Evolutionary conservation across 2,888 invertebrate genomes (phyloP), one percentile per base, ranked within the genome.

Genomic region (Griposia aprilina): DNA sequence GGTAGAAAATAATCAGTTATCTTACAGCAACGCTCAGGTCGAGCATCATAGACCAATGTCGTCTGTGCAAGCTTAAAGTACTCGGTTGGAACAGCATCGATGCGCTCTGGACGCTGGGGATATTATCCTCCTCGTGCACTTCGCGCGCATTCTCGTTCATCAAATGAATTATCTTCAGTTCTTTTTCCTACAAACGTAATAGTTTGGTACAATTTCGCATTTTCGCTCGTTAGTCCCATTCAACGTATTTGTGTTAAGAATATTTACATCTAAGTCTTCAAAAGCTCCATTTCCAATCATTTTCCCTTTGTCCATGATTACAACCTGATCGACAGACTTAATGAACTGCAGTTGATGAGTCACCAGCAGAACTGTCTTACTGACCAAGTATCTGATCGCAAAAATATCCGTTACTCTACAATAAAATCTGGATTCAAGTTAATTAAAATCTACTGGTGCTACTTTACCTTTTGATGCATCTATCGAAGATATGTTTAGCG

Each of bases 321-420:
- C 91, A 26, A 97, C 97, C 78, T 97, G 97, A 91, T 98, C 98
- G 2, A 97, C 98, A 60, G 97, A 96, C 88, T 97, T 97, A 15
- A 98, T 95, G 87, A 98, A 98, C 92, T 99, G 99, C 72, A 98
- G 94, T 92, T 99, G 99, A 95, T 99, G 98, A 0, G 99, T 99
- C 7, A 98, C 98, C 76, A 99, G 94, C 69, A 99, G 97, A 0
- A 98, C 97, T 15, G 98, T 98, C 92, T 98, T 98, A n/a, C 97
- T 97, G 63, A 96, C 96, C 76, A 99, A 93, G 88, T 97, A 96
- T 82, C 96, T 97, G 74, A 67, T 83, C 75, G 50, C 55, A 74
- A 45, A 80, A 67, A 62, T 20, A 67, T 48, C 15, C 17, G 3
- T 30, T 4, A 52, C n/a, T 26, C 2, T 20, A 26, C 8, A 17